Evolutionary conservation across 2,797 vertebrate species (phyloP).

Genomic region (Prunella strophiata): DNA sequence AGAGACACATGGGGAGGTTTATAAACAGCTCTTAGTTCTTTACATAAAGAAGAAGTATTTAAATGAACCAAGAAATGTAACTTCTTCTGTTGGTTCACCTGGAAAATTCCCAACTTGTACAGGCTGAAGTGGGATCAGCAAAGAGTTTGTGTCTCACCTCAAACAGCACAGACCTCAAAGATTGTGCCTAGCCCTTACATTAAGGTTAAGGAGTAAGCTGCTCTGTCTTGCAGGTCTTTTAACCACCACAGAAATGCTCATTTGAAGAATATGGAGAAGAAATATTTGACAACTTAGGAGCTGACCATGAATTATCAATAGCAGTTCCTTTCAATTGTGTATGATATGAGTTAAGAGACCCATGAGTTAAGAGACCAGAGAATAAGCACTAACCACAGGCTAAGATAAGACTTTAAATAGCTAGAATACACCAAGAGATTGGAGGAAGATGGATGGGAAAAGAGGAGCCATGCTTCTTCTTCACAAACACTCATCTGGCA

Average conservation of each 20-base stretch:
- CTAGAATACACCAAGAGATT: not conserved
- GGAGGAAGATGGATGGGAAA: constrained; percentile 1
- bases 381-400: not conserved
- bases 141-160: not conserved
- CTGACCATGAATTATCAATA: not conserved
- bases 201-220: not conserved
- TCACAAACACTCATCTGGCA: not conserved
- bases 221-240: not conserved
- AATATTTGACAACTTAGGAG: not conserved
- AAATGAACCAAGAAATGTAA: not conserved
- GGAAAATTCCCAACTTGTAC: not conserved
- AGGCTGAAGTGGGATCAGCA: not conserved
- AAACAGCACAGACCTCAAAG: not conserved
- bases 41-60: not conserved
- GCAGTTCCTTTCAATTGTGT: not conserved
- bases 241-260: not conserved
- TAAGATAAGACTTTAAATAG: not conserved
- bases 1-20: not conserved
- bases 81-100: not conserved
- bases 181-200: not conserved
- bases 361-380: not conserved
- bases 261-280: not conserved
- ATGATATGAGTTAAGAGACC: not conserved
- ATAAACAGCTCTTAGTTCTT: not conserved
- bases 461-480: not conserved